Conservation (phyloP, 2,888 invertebrate species). For the Tetrapedia diversipes region DNA sequence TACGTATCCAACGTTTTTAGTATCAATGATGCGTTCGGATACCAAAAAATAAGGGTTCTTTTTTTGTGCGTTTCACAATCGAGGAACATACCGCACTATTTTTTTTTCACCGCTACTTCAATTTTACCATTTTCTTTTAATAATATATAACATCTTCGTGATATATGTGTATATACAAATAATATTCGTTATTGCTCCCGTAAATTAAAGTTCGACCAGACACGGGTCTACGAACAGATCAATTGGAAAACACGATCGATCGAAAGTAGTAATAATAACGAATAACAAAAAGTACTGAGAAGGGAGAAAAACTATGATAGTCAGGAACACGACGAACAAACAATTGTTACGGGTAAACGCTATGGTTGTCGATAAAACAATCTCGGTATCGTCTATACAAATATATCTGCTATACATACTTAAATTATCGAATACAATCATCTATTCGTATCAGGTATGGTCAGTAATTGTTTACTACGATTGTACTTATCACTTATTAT, state of each 20-base stretch:
- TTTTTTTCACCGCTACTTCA: conserved; percentile 16
- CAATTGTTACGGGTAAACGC: not conserved
- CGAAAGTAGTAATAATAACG: conserved; percentile 11
- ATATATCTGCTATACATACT: conserved; percentile 19
- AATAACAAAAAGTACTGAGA: not conserved
- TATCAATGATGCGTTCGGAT: conserved; percentile 17
- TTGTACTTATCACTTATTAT: conserved; percentile 30
- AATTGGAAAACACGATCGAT: not conserved
- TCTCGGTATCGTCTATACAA: conserved; percentile 11
- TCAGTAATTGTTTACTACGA: conserved; percentile 16
- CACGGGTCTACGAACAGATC: conserved; percentile 2
- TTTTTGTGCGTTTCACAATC: conserved; percentile 44
- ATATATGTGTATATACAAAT: conserved; percentile 39
- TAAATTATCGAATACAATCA: conserved; percentile 28
- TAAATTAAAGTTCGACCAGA: conserved; percentile 1
- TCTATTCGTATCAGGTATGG: conserved; percentile 15
- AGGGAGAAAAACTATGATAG: not conserved
- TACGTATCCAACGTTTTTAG: conserved; percentile 14
- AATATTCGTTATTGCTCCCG: conserved; percentile 16
- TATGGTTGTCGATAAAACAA: conserved; percentile 2
- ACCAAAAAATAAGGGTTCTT: conserved; percentile 35
- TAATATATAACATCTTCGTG: conserved; percentile 21
- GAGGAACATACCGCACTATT: conserved; percentile 45
- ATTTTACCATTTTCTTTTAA: conserved; percentile 1
- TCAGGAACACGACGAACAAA: not conserved